Base-by-base conservation (phyloP, 2,113 vertebrate species). In the Dromas ardeola region DNA sequence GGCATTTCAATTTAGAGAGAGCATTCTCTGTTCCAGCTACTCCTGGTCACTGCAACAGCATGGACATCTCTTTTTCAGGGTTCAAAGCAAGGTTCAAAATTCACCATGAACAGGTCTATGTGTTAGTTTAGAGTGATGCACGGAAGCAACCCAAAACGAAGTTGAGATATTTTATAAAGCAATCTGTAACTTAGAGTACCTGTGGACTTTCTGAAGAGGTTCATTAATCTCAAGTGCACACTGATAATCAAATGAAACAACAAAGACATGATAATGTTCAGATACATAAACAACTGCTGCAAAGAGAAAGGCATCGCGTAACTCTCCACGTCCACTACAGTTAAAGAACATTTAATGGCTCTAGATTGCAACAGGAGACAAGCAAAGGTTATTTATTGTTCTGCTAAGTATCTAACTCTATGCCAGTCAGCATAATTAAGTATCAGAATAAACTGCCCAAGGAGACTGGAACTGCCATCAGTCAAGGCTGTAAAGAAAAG, bases 381-480 rank as follows among this genome's bases (percentile, higher is more conserved):
- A 76, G 15, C 21, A 71, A 78, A 90, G 13, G 50, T 79, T 87
- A 90, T 78, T 94, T 71, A 81, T 45, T 42, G 52, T 81, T 42
- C 55, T 63, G 34, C 55, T 91, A 72, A 74, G 38, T 78, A 90
- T 56, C 71, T 67, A 82, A 88, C 45, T 50, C 74, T 17, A 42
- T 69, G 62, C 34, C 83, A 92, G 82, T 70, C 71, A 91, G 76
- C 5, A 1, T 66, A 95, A 92, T 56, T 86, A 95, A 82, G 53
- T 7, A 86, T 40, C 59, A 90, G 63, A 95, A 92, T 12, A 83
- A 93, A 88, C 45, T 78, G 88, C 83, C 86, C 88, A 63, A 91
- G 77, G 65, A 96, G 43, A 94, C 56, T 30, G 77, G 38, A 96
- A 88, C 81, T 95, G 73, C 79, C 83, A 96, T 53, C 77, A 81